Percentiles rank a stretch among this genome's conserved stretches.
These are phyloP conservation scores for Ceyx cyanopectus DNA, from an alignment of 2,113 vertebrate genomes.

Conservation along the genomic window DNA sequence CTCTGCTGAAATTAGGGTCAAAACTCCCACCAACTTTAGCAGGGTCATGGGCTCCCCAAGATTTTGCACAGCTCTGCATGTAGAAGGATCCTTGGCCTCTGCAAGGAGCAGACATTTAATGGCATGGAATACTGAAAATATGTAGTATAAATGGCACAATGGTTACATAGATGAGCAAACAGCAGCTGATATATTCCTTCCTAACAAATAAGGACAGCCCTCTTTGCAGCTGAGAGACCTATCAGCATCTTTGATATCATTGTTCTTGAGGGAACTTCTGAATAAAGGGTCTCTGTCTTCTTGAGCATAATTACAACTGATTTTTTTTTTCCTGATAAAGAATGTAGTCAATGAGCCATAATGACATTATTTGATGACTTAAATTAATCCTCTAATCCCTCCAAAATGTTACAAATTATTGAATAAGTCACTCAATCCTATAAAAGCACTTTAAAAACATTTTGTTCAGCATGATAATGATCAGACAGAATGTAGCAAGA, in stretches of 20 bases:
- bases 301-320: slow-evolving; percentile 66
- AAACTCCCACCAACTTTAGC: not conserved
- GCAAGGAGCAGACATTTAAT: not conserved
- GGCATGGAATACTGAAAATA: not conserved
- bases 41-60: not conserved
- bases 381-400: slow-evolving; percentile 59
- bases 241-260: slow-evolving; percentile 67
- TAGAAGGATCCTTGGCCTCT: not conserved
- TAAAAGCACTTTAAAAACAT: slow-evolving; percentile 66
- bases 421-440: slow-evolving; percentile 60
- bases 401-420: slow-evolving; percentile 69
- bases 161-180: slow-evolving; percentile 38
- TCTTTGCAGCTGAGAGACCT: slow-evolving; percentile 51
- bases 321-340: slow-evolving; percentile 51
- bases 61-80: not conserved
- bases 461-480: slow-evolving; percentile 53
- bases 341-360: slow-evolving; percentile 52
- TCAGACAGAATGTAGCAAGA: slow-evolving; percentile 63
- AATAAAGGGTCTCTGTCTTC: slow-evolving; percentile 67
- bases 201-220: slow-evolving; percentile 60
- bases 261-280: slow-evolving; percentile 60
- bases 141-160: slow-evolving; percentile 41
- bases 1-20: not conserved
- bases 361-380: slow-evolving; percentile 61
- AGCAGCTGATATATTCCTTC: slow-evolving; percentile 50